phyloP scores from a whole-genome alignment of 2,113 vertebrate genomes.

The Antennarius striatus region DNA sequence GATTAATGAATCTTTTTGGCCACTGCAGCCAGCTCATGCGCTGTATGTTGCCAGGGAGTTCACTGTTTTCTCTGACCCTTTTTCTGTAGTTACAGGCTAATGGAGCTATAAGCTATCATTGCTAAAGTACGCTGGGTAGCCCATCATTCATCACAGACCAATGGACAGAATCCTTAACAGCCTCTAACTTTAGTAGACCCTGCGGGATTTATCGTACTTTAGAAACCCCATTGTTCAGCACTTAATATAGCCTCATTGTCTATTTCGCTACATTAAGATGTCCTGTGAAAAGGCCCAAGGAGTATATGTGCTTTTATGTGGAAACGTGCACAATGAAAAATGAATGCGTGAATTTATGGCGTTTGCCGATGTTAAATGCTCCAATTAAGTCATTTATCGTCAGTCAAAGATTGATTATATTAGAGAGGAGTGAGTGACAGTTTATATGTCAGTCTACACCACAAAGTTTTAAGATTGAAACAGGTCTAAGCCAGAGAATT shows the following conservation, averaged over 20 bases:
- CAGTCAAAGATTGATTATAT: too few species aligned
- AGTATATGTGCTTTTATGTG: too few species aligned
- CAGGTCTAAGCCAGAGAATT: too few species aligned
- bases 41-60: slow-evolving; percentile 66
- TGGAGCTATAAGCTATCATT: slow-evolving; percentile 74
- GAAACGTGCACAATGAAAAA: too few species aligned
- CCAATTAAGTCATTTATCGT: too few species aligned
- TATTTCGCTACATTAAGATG: slow-evolving; percentile 53
- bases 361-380: too few species aligned
- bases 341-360: too few species aligned
- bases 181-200: slow-evolving; percentile 60
- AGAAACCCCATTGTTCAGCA: slow-evolving; percentile 58
- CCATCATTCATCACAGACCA: slow-evolving; percentile 73
- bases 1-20: slow-evolving; percentile 74
- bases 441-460: too few species aligned
- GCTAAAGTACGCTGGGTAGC: slow-evolving; percentile 54
- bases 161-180: slow-evolving; percentile 67
- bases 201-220: slow-evolving; percentile 59
- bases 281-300: slow-evolving; percentile 24
- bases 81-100: slow-evolving; percentile 72
- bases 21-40: slow-evolving; percentile 48
- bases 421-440: too few species aligned
- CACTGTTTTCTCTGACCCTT: slow-evolving; percentile 69
- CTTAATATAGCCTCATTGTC: slow-evolving; percentile 63
- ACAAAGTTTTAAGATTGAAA: too few species aligned